Evolutionary conservation across 1,140 invertebrate genomes (phyloP), one percentile per base, ranked within the genome.

Genomic region (Aleiodes sp.): DNA sequence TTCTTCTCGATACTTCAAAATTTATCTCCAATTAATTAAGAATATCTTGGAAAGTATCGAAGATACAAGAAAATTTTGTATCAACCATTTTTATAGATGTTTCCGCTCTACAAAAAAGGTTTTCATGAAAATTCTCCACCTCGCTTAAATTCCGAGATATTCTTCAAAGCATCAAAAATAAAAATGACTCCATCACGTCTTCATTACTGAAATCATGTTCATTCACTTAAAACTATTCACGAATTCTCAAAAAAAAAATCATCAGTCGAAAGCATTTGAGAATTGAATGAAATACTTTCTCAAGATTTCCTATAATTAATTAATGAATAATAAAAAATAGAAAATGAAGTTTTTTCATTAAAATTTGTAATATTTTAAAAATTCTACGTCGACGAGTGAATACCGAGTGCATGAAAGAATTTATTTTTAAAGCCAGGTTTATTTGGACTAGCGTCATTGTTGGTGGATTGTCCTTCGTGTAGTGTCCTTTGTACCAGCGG

Each of bases 361-460:
- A 43, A 14, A 65, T 14, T 35, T 28, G 24, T 26, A 62, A 19
- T 57, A 37, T 39, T 29, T 31, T 16, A 35, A 41, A 7, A 39
- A 26, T 77, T 70, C 79, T 85, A 86, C 77, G 82, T 82, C 71
- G 82, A 84, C 63, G 83, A 82, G 60, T 85, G 79, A 75, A 85
- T 84, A 62, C 84, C 82, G 68, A 86, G 81, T 78, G 81, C 84
- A 75, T 85, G 78, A 77, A 86, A 85, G 63, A 85, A 79, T 78
- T 85, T 85, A 78, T 80, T 85, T 82, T 84, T 86, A 78, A 86
- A 82, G 78, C 82, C 83, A 79, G 83, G 83, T 81, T 83, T 84
- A 77, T 85, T 85, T 79, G 82, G 78, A 78, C 81, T 84, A 84
- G 79, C 80, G 73, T 83, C 80, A 76, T 84, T 76, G 68, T 84